Evolutionary conservation across 2,888 invertebrate species (phyloP), one percentile per base, ranked within the genome.

Genomic region (Boloria selene): DNA sequence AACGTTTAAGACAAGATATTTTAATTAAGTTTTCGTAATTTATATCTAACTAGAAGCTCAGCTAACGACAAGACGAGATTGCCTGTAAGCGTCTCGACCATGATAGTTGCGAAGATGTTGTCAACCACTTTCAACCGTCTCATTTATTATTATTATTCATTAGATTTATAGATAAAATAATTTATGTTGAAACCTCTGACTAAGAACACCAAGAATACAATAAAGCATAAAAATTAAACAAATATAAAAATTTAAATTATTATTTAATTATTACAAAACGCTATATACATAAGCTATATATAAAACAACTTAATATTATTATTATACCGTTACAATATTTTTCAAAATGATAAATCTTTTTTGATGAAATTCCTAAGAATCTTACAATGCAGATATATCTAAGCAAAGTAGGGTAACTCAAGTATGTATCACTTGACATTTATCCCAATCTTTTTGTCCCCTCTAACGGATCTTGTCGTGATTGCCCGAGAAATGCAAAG

Each of bases 11-110:
- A 59, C 59, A 47, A 59, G 59, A 59, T 47, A 50, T 84, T 89
- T 89, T 91, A 91, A 90, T 90, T 88, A 90, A 88, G 82, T 88
- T 90, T 88, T 86, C 80, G 84, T 87, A 86, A 89, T 88, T 89
- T 89, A 91, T 90, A 88, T 88, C 88, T 90, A 87, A 90, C 90
- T 88, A 87, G 81, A 84, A 77, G 81, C 79, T 70, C 71, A 74
- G 78, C 80, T 86, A 87, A 86, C 85, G 83, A 87, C 72, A 69
- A 77, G 75, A 74, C 83, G 81, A 84, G 88, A 88, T 89, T 86
- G 87, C 81, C 82, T 85, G 83, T 82, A 81, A 79, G 75, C 77
- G 75, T 74, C 73, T 77, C 45, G 81, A 87, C 87, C 86, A 81
- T 81, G 87, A 87, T 67, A 67, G 50, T 50, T 38, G 16, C 44